Evolutionary conservation across 1,140 invertebrate species (phyloP).

Genomic region (Campoletis sonorensis): DNA sequence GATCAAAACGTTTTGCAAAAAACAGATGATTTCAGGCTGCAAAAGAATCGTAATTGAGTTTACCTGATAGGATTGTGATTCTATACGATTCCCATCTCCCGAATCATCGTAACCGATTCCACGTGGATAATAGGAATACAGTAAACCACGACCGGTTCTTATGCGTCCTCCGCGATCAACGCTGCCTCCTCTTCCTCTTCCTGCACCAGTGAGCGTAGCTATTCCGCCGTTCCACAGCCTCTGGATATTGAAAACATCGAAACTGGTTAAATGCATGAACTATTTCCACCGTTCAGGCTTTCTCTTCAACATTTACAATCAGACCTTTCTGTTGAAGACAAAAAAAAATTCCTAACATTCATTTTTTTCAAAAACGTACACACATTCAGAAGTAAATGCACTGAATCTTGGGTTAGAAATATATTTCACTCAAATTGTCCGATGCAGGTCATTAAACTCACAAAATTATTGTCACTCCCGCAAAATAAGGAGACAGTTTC

Average conservation of each 20-base stretch:
- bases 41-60: too few species aligned
- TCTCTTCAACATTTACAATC: neutral
- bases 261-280: neutral
- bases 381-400: too few species aligned
- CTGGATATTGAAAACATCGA: slow-evolving; percentile 56
- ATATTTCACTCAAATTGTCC: too few species aligned
- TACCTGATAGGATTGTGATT: slow-evolving; percentile 71
- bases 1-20: too few species aligned
- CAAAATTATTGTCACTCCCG: slow-evolving; percentile 17
- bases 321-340: too few species aligned
- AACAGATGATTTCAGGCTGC: too few species aligned
- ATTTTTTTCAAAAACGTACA: too few species aligned
- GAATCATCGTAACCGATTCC: slow-evolving; percentile 78
- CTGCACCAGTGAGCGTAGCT: slow-evolving; percentile 61
- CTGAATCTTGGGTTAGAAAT: too few species aligned
- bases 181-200: slow-evolving; percentile 79
- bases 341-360: too few species aligned
- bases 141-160: slow-evolving; percentile 77
- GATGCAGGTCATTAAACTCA: neutral
- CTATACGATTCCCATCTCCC: slow-evolving; percentile 70
- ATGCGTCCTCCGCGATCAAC: slow-evolving; percentile 77
- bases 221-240: slow-evolving; percentile 73
- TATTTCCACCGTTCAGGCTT: neutral
- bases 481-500: slow-evolving; percentile 29
- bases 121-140: slow-evolving; percentile 77